Base-by-base conservation (phyloP, 2,113 vertebrate genomes). In the Uria lomvia region DNA sequence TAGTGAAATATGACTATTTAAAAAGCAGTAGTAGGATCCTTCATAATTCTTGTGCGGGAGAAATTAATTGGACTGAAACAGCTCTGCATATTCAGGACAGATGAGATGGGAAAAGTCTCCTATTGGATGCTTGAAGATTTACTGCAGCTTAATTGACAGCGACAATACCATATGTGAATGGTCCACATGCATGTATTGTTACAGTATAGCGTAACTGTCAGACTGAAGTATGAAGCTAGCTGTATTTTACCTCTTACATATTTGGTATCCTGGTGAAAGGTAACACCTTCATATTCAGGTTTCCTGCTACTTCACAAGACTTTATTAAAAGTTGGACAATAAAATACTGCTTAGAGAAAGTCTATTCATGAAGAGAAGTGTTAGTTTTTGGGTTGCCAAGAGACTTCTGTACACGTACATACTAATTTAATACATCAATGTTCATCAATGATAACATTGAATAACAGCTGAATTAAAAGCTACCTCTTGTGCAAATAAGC, bases 41-140 rank as follows among this genome's bases (percentile, higher is more conserved):
- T 90, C 63, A 55, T 77, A 60, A 84, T 74, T 93, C 68, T 84
- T 67, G 20, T 34, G 47, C 43, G 65, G 53, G 42, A 81, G 72
- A 92, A 93, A 84, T 90, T 88, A 94, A 92, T 83, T 92, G 68
- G 52, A 73, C 82, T 26, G 14, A 86, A 93, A 83, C 15, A 76
- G 26, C 42, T 67, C 63, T 62, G 34, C 58, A 83, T 84, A 65
- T 56, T 75, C 42, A 90, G 47, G 40, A 93, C 34, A 74, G 68
- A 50, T 47, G 30, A 93, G 65, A 82, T 30, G 27, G 72, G 63
- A 45, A 77, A 73, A 86, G 58, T 20, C 53, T 88, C 66, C 75
- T 55, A 58, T 23, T 73, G 82, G 58, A 68, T 80, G 65, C 68
- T 30, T 77, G 72, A 88, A 72, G 59, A 88, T 62, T 77, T 62